phyloP scores from a whole-genome alignment of 2,113 vertebrate genomes.

The Thermophis baileyi region DNA sequence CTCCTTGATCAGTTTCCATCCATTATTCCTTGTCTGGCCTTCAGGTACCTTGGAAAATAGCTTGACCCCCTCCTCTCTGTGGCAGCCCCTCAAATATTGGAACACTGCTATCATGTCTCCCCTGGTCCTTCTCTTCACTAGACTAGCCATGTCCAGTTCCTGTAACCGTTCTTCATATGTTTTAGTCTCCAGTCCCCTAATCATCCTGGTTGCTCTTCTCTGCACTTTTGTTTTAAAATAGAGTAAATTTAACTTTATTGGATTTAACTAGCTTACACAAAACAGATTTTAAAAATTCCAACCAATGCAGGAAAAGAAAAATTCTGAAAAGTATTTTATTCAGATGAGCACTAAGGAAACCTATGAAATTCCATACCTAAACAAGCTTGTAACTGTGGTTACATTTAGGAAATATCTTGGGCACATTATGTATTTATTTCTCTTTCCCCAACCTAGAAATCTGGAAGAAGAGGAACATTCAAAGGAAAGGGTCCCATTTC shows the following conservation, averaged over 20 bases:
- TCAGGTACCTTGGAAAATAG: too few relatives aligned
- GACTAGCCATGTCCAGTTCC: too few relatives aligned
- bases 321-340: background rate
- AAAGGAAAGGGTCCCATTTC: background rate
- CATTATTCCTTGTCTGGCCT: too few relatives aligned
- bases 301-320: background rate
- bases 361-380: accelerated
- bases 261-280: background rate
- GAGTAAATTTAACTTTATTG: background rate
- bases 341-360: background rate
- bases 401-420: background rate
- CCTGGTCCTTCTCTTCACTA: too few relatives aligned
- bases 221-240: background rate
- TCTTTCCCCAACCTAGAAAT: background rate
- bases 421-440: background rate
- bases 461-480: background rate
- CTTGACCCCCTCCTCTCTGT: too few relatives aligned
- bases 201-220: too few relatives aligned
- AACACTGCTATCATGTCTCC: too few relatives aligned
- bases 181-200: too few relatives aligned
- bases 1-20: too few relatives aligned
- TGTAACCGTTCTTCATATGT: too few relatives aligned
- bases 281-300: background rate
- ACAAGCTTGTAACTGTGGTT: background rate
- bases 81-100: too few relatives aligned